Evolutionary conservation across 1,140 invertebrate species (phyloP), one percentile per base, ranked within the genome.

Genomic region (Babylonia areolata): DNA sequence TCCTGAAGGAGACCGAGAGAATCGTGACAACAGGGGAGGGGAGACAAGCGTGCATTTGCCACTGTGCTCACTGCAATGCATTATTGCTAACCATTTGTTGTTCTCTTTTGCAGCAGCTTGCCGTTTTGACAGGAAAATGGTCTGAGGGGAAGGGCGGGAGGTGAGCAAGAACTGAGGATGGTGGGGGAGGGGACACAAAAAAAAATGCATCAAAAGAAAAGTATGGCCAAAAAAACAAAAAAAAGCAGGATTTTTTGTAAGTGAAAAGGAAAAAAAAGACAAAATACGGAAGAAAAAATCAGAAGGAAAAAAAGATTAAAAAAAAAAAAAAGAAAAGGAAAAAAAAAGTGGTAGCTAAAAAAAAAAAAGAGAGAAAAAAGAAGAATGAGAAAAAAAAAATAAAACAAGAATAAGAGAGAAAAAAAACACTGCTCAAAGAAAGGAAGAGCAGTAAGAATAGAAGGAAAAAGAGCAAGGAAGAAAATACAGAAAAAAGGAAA

Each of bases 21-120:
- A n/a, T n/a, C n/a, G 46, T 12, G 46, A 17, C 9, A 51, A 51
- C 9, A 51, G 46, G 46, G 46, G 46, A 17, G 17, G 46, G 46
- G 46, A 12, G 46, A 51, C 46, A 1, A 51, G 9, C 9, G 54
- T 64, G 81, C 81, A 82, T 69, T 42, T 42, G 77, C n/a, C 77
- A 79, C 2, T 82, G 64, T 37, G 35, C 33, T 64, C 54, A 71
- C 54, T 82, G 81, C 81, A 15, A 71, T 82, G 81, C 81, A 82
- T 51, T 51, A 0, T 51, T 51, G 69, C 78, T 85, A 87, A 85
- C 58, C 37, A 73, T 40, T 35, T 51, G n/a, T 40, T 58, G 51
- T 85, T 85, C 73, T 87, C 83, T 87, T 81, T 87, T 87, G 80
- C 86, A 87, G 86, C 42, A 40, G 42, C 23, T 37, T 46, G 51